Base-by-base conservation (phyloP, 2,113 vertebrate species). In the Polypterus senegalus region DNA sequence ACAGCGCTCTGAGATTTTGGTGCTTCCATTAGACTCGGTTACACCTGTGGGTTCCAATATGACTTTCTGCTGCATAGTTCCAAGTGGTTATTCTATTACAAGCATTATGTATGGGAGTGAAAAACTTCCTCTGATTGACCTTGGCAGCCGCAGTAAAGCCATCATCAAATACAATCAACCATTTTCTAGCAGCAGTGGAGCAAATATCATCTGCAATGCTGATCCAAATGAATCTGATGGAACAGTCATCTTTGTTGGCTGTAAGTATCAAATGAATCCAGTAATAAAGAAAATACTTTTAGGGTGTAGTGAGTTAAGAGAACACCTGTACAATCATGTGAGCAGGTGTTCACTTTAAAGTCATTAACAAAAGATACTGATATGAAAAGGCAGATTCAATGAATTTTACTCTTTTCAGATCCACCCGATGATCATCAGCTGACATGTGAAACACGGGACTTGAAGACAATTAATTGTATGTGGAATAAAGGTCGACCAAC, bases 201-300 rank as follows among this genome's bases (percentile, higher is more conserved):
- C 75, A 49, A 88, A 88, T 49, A 67, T 79, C 9, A 65, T 80
- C 49, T 88, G 80, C 67, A 60, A 3, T 3, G 46, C 68, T 9
- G 60, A 62, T 0, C 11, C 64, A 7, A 7, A 7, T 5, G 10
- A 54, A 6, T 43, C 76, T 3, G 65, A 57, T 49, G 86, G 85
- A 71, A 76, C 79, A 3, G 83, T 86, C n/a, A n/a, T 84, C 52
- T 88, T 87, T 73, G 77, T 76, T 5, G 86, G 85, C 75, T 84
- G 86, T 88, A 79, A 64, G 86, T 86, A 71, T 63, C 6, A 27
- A 51, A 51, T 51, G 9, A 51, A 9, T 51, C 9, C 9, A 51
- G 9, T 51, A 51, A 51, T 7, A 52, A 52, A 52, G 10, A 3
- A 52, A 52, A 52, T 8, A 52, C 27, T 27, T 68, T 60, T 63